Evolutionary conservation across 2,888 invertebrate species (phyloP).

Genomic region (Panorpa germanica): DNA sequence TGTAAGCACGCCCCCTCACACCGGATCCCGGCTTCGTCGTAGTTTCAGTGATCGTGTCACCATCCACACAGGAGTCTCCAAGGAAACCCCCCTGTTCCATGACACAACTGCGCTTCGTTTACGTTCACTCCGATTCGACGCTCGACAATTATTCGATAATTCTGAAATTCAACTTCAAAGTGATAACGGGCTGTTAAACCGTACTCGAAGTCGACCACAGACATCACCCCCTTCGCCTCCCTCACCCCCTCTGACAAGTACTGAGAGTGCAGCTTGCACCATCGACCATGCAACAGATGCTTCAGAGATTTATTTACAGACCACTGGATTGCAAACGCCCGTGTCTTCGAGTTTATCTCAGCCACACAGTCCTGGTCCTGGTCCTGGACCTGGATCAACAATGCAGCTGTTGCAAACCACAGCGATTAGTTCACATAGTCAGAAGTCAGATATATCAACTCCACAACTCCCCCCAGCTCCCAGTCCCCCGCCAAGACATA

Average conservation of each 20-base stretch:
- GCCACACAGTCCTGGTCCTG: constrained; percentile 9
- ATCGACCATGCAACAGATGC: constrained; percentile 18
- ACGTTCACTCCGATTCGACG: constrained; percentile 36
- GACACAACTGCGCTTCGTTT: constrained; percentile 72
- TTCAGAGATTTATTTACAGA: too few relatives aligned
- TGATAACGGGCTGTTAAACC: constrained; percentile 12
- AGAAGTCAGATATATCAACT: too few relatives aligned
- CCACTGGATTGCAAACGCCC: too few relatives aligned
- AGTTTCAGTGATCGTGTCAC: constrained; percentile 24
- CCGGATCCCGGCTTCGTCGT: constrained; percentile 17
- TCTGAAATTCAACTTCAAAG: constrained; percentile 15
- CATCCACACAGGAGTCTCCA: constrained; percentile 29
- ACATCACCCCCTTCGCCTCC: constrained; percentile 22
- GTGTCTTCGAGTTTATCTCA: constrained; percentile 1
- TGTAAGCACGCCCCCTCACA: neutral
- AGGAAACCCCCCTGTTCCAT: constrained; percentile 39
- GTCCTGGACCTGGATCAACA: neutral
- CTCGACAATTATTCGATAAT: constrained; percentile 38
- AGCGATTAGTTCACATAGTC: too few relatives aligned
- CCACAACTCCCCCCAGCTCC: too few relatives aligned
- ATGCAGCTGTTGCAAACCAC: neutral
- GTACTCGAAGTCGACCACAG: constrained; percentile 29
- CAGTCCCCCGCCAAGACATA: too few relatives aligned
- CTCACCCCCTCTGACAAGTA: constrained; percentile 11
- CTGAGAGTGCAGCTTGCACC: constrained; percentile 11